phyloP scores from a whole-genome alignment of 2,888 invertebrate species.

The Onthophagus sagittarius region DNA sequence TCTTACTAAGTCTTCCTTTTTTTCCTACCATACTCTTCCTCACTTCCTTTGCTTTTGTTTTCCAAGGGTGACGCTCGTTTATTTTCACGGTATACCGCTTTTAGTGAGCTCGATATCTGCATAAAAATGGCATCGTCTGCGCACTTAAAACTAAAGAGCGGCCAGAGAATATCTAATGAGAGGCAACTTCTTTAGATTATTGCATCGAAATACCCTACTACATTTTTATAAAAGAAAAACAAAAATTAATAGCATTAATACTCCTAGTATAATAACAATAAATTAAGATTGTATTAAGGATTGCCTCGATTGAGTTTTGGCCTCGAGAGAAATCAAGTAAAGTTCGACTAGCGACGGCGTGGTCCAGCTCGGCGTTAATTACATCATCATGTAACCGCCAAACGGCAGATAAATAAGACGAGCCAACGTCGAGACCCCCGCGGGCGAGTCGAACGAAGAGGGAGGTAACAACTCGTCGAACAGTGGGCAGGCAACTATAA shows the following conservation, averaged over 20 bases:
- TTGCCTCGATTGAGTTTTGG: slow-evolving; percentile 27
- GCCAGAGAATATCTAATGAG: not conserved
- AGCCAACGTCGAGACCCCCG: slow-evolving; percentile 1
- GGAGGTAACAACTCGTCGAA: slow-evolving; percentile 1
- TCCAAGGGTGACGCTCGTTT: slow-evolving; percentile 5
- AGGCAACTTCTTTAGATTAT: not conserved
- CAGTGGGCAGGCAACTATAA: slow-evolving; percentile 23
- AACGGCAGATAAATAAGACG: slow-evolving; percentile 33
- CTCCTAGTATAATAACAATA: not conserved
- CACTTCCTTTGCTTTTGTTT: not conserved
- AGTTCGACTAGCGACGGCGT: slow-evolving; percentile 37
- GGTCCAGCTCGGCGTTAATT: slow-evolving; percentile 37
- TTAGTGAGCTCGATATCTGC: not conserved
- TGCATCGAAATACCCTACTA: not conserved
- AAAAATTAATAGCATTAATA: not conserved
- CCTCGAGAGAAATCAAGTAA: slow-evolving; percentile 46
- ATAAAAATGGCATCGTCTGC: not conserved
- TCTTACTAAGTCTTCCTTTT: not conserved
- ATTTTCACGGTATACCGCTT: not conserved
- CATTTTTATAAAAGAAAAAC: not conserved
- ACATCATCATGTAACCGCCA: slow-evolving; percentile 35
- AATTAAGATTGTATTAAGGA: not conserved
- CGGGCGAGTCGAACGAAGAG: slow-evolving; percentile 18
- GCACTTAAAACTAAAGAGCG: not conserved
- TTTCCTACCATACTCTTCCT: not conserved